Evolutionary conservation across 2,113 vertebrate genomes (phyloP), one percentile per base, ranked within the genome.

Genomic region (Grallaria varia): DNA sequence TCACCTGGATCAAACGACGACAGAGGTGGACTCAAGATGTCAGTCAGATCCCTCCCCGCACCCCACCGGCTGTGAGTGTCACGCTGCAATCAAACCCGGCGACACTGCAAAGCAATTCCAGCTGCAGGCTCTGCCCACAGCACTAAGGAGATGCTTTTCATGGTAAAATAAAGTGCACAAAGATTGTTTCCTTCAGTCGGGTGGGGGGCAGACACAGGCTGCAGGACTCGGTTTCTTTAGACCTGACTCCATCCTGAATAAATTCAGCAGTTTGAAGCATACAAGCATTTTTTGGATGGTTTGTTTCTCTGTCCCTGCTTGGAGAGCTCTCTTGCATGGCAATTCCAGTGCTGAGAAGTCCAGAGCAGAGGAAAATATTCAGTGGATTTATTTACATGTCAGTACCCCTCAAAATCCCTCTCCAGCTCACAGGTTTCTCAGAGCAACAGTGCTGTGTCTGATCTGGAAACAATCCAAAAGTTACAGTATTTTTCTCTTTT

Each of bases 401-500:
- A 52, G 24, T 56, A 49, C 1, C 2, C 19, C 74, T 6, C 4
- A 25, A 39, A 63, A 52, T 11, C 63, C 30, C 27, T 69, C 27
- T 47, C 13, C 83, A 84, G 73, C 19, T 75, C 47, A 63, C 31
- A 88, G 76, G 10, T 31, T 83, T 68, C 58, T 84, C 19, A 37
- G 35, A 92, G 55, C 3, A 6, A 22, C 39, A 77, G 44, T 18
- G 27, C 14, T 77, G 30, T 52, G 50, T 75, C 79, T 89, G 47
- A 52, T 71, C 49, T 81, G 76, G 76, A 95, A 94, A 75, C 6
- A 37, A 81, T 19, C 71, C 56, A 77, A 74, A 79, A 84, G 33
- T 81, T 93, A 92, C 31, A 63, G 39, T 60, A 58, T 93, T 96
- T 69, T 95, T 93, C 68, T 80, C 72, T 74, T 95, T 94, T 81